phyloP scores from a whole-genome alignment of 2,888 invertebrate genomes.

The Cremastinae sp. region DNA sequence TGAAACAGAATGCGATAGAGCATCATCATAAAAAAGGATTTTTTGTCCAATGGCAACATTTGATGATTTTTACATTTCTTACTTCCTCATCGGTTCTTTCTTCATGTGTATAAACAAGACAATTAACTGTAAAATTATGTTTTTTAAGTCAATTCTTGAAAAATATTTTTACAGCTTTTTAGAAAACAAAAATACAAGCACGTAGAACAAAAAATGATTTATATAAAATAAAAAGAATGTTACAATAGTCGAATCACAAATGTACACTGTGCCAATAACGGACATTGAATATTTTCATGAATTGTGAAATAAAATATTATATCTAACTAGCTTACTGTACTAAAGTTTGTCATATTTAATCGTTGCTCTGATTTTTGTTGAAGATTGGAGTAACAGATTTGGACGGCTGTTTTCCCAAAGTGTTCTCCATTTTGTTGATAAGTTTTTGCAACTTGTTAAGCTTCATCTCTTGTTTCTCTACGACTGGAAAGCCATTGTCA shows the following conservation, averaged over 20 bases:
- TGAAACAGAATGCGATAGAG: conserved; percentile 4
- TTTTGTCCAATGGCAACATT: too few relatives aligned
- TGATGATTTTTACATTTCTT: too few relatives aligned
- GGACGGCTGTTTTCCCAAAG: conserved; percentile 65
- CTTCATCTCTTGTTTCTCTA: conserved; percentile 60
- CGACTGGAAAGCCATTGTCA: conserved; percentile 33
- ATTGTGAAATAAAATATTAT: conserved; percentile 5
- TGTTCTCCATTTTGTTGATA: conserved; percentile 74
- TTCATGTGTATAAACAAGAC: too few relatives aligned
- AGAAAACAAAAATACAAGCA: not conserved
- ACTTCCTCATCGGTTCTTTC: too few relatives aligned
- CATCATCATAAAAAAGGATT: too few relatives aligned
- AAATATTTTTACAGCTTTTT: conserved; percentile 1
- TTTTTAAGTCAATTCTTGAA: too few relatives aligned
- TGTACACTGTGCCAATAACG: conserved; percentile 8
- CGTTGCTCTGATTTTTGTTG: conserved; percentile 37
- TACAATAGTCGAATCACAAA: not conserved
- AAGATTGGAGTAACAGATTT: conserved; percentile 40
- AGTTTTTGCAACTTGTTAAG: conserved; percentile 73
- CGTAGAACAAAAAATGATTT: conserved; percentile 2
- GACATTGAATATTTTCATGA: not conserved
- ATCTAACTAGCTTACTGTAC: conserved; percentile 7
- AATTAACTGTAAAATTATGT: too few relatives aligned
- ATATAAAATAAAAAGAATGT: conserved; percentile 13
- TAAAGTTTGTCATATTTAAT: not conserved